Percentiles rank a stretch among this genome's conserved stretches.
Evolutionary conservation across 2,888 invertebrate genomes (phyloP).

Genomic region (Drosophila hamatofila): DNA sequence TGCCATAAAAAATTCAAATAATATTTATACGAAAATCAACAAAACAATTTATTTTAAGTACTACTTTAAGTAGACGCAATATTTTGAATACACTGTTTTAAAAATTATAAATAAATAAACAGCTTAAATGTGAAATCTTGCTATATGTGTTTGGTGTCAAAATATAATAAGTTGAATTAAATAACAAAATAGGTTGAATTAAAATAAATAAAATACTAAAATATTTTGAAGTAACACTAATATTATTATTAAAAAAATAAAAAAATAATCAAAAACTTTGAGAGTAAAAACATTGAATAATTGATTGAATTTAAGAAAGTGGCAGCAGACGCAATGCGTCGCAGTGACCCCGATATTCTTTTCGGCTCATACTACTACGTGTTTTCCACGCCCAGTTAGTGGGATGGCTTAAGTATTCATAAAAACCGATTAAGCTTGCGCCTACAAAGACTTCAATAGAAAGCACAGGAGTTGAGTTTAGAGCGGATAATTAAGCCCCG

Average conservation of each 20-base stretch:
- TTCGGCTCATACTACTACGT: background rate
- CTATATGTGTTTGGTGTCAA: background rate
- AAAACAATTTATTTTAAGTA: background rate
- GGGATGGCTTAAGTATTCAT: slow-evolving; percentile 20
- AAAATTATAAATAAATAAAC: background rate
- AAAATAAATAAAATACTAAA: background rate
- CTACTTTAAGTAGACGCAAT: background rate
- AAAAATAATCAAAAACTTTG: background rate
- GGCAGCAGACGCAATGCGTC: background rate
- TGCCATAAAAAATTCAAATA: too few relatives aligned
- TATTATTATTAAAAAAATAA: background rate
- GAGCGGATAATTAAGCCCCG: slow-evolving; percentile 42
- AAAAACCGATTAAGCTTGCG: slow-evolving; percentile 1
- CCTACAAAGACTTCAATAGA: background rate
- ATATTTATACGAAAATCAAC: background rate
- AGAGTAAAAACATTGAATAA: slow-evolving; percentile 6
- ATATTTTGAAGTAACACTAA: background rate
- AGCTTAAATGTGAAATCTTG: background rate
- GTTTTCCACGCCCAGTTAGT: slow-evolving; percentile 3
- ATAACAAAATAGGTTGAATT: background rate
- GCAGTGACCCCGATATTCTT: background rate
- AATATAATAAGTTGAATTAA: background rate
- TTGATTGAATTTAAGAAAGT: background rate
- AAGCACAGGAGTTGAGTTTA: slow-evolving; percentile 6
- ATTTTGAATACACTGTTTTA: background rate